Percentiles rank a stretch among this genome's conserved stretches.
Evolutionary conservation across 2,797 vertebrate species (phyloP).

Genomic region (Acanthurus lineatus): DNA sequence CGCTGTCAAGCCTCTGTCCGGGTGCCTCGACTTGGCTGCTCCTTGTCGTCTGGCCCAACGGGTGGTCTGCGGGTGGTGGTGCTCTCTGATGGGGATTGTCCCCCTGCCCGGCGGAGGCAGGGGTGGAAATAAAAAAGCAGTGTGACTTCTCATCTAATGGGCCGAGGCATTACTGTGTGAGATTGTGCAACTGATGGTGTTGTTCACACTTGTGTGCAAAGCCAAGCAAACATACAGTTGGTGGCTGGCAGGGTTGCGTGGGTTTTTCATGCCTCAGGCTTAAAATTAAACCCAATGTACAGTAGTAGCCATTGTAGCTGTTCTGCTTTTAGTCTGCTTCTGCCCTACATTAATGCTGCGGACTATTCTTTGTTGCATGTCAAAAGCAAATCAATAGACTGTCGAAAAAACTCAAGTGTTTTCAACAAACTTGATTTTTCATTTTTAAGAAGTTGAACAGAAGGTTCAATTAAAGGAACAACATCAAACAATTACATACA

Average conservation of each 20-base stretch:
- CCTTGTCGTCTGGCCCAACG: slow-evolving; percentile 63
- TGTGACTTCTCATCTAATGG: slow-evolving; percentile 61
- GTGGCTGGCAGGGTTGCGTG: slow-evolving; percentile 58
- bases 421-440: slow-evolving; percentile 22
- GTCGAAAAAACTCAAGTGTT: slow-evolving; percentile 34
- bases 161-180: slow-evolving; percentile 57
- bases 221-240: slow-evolving; percentile 68
- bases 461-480: background rate
- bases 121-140: slow-evolving; percentile 58
- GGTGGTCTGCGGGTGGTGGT: slow-evolving; percentile 53
- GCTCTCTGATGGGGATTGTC: slow-evolving; percentile 54
- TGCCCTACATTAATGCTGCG: slow-evolving; percentile 30
- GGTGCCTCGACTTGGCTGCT: slow-evolving; percentile 59
- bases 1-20: slow-evolving; percentile 58
- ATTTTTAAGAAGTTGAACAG: slow-evolving; percentile 16
- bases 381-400: slow-evolving; percentile 23
- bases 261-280: slow-evolving; percentile 47
- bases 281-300: slow-evolving; percentile 59
- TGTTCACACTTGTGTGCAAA: slow-evolving; percentile 64
- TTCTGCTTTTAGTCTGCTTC: slow-evolving; percentile 35
- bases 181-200: slow-evolving; percentile 58
- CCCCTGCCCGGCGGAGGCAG: slow-evolving; percentile 50
- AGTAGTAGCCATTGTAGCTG: slow-evolving; percentile 40
- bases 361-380: slow-evolving; percentile 23
- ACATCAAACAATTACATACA: background rate